These are phyloP conservation scores for Blera fallax DNA, from an alignment of 2,888 invertebrate species.

Conservation along the genomic window DNA sequence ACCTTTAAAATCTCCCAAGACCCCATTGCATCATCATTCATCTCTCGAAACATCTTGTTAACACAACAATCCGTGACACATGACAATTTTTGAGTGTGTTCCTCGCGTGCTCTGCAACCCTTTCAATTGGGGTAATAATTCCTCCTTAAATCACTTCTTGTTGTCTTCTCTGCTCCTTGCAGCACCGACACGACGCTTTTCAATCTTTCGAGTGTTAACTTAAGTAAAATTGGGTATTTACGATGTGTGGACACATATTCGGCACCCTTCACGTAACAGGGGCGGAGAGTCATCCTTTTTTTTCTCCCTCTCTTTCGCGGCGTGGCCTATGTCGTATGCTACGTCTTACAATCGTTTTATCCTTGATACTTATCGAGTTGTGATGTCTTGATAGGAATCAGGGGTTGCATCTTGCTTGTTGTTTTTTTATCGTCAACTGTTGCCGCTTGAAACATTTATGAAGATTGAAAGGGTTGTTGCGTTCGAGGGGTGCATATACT, in stretches of 20 bases:
- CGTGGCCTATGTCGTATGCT: constrained; percentile 36
- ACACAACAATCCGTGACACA: constrained; percentile 69
- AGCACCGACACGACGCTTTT: constrained; percentile 11
- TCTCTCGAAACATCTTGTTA: constrained; percentile 61
- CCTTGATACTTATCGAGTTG: constrained; percentile 65
- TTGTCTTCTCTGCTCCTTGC: constrained; percentile 21
- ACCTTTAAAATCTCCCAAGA: not conserved
- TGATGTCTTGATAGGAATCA: constrained; percentile 55
- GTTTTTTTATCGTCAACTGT: constrained; percentile 36
- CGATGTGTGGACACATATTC: constrained; percentile 62
- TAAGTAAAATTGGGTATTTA: constrained; percentile 72
- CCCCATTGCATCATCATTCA: constrained; percentile 22
- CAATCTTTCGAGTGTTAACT: constrained; percentile 63
- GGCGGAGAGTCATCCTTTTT: constrained; percentile 15
- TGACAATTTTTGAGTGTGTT: constrained; percentile 35
- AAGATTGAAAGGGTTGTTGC: constrained; percentile 69
- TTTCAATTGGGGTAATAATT: constrained; percentile 77
- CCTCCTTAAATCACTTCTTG: constrained; percentile 61
- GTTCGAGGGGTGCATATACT: constrained; percentile 64
- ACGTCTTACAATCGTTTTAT: constrained; percentile 55
- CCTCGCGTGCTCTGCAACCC: constrained; percentile 77
- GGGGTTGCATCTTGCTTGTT: constrained; percentile 53
- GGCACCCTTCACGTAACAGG: constrained; percentile 45
- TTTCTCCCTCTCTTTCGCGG: constrained; percentile 29
- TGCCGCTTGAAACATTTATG: constrained; percentile 66